A percentile compares a stretch with the other conserved stretches of the same genome.
Evolutionary conservation across 2,797 vertebrate species (phyloP).

Genomic region (Ctenosaura bakeri): DNA sequence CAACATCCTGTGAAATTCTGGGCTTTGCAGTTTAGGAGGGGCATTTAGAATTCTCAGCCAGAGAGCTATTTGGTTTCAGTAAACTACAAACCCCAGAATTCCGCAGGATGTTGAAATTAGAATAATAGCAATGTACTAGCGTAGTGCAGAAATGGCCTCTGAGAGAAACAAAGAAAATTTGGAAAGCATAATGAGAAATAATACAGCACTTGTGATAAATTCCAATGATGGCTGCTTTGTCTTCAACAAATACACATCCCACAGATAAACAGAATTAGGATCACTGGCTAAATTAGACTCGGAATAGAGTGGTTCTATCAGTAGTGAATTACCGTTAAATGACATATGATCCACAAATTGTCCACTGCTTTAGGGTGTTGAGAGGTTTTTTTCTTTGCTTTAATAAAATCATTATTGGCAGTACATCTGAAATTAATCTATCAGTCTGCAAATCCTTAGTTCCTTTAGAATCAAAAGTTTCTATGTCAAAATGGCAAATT

Average conservation of each 20-base stretch:
- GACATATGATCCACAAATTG: slow-evolving; percentile 55
- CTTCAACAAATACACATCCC: background rate
- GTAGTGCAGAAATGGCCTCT: too few relatives aligned
- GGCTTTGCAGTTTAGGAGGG: too few relatives aligned
- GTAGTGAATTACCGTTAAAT: slow-evolving; percentile 53
- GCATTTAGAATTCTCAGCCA: too few relatives aligned
- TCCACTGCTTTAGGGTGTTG: slow-evolving; percentile 49
- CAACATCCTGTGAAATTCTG: too few relatives aligned
- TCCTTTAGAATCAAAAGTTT: slow-evolving; percentile 60
- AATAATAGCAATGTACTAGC: too few relatives aligned
- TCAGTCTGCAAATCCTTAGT: slow-evolving; percentile 65
- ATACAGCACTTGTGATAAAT: background rate
- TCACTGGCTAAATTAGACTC: slow-evolving; percentile 57
- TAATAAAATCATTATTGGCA: slow-evolving; percentile 60
- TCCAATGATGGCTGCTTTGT: background rate
- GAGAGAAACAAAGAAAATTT: background rate
- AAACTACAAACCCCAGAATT: too few relatives aligned
- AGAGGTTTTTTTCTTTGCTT: slow-evolving; percentile 41
- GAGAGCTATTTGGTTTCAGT: too few relatives aligned
- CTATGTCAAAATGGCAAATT: slow-evolving; percentile 48
- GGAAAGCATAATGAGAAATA: background rate
- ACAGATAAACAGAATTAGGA: background rate
- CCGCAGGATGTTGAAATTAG: too few relatives aligned
- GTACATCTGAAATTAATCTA: slow-evolving; percentile 69
- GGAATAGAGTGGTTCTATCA: slow-evolving; percentile 33